Evolutionary conservation across 2,797 vertebrate genomes (phyloP).

Genomic region (Enteromius trimaculatus): DNA sequence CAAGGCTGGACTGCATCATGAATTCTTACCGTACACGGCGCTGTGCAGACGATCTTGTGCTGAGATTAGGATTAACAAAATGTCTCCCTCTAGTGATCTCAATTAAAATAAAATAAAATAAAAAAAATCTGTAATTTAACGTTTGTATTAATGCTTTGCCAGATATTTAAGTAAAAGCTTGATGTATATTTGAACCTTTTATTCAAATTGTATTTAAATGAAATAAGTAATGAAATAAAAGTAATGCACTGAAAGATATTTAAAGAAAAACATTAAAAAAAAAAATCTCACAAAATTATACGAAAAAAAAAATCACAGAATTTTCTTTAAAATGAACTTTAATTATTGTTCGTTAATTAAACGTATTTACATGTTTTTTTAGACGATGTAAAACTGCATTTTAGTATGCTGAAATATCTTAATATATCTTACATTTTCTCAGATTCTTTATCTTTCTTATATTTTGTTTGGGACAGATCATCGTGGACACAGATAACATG

Average conservation of each 20-base stretch:
- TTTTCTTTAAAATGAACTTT: background rate
- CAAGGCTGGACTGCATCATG: no score
- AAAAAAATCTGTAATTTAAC: background rate
- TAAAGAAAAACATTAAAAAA: background rate
- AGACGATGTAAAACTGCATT: background rate
- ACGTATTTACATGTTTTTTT: background rate
- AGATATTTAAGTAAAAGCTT: background rate
- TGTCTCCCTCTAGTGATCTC: conserved; percentile 46
- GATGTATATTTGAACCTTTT: background rate
- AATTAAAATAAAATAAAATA: background rate
- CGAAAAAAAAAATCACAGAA: background rate
- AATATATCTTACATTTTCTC: background rate
- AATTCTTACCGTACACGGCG: conserved; percentile 5
- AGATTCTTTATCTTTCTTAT: background rate
- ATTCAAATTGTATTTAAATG: background rate
- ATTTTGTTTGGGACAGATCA: background rate
- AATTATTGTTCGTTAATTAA: background rate
- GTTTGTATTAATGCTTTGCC: background rate
- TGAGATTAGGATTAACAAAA: conserved; percentile 22
- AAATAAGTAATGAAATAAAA: background rate
- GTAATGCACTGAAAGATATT: background rate
- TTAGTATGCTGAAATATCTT: background rate
- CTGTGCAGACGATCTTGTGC: background rate
- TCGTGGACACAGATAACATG: no score
- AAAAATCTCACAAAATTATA: background rate